Conservation (phyloP, 2,797 vertebrate species). For the Sebastes hopkinsi region DNA sequence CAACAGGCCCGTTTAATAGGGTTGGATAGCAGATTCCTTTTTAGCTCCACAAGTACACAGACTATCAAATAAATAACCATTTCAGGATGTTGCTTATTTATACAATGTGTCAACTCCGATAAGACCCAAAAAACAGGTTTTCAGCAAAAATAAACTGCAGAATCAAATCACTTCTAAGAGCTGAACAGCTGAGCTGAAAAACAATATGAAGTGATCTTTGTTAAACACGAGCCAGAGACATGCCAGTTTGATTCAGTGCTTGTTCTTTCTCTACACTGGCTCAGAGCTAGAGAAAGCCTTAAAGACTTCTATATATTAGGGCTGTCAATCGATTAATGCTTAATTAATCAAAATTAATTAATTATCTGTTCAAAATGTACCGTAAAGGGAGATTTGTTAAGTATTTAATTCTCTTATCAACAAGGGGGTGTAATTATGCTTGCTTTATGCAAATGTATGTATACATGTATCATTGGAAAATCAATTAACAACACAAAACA, state of each 20-base stretch:
- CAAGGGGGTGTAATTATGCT: no score
- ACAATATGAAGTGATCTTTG: neutral
- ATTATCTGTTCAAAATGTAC: no score
- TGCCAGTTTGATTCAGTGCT: constrained; percentile 30
- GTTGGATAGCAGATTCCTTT: neutral
- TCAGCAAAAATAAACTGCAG: neutral
- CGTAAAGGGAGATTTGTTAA: no score
- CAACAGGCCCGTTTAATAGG: neutral
- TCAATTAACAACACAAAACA: no score
- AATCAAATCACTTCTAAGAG: neutral
- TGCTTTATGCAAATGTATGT: no score
- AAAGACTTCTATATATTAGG: neutral
- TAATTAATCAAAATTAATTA: no score
- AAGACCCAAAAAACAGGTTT: neutral
- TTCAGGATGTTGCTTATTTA: neutral
- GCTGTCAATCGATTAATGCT: no score
- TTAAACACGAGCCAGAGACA: constrained; percentile 17
- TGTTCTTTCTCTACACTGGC: neutral
- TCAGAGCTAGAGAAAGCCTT: constrained; percentile 36
- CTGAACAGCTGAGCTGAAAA: neutral
- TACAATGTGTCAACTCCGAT: neutral
- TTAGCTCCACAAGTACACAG: neutral
- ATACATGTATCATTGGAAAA: no score
- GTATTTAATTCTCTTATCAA: no score
- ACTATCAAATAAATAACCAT: neutral